These are phyloP conservation scores for Puffinus mauretanicus DNA, from an alignment of 2,113 vertebrate genomes.

Conservation along the genomic window DNA sequence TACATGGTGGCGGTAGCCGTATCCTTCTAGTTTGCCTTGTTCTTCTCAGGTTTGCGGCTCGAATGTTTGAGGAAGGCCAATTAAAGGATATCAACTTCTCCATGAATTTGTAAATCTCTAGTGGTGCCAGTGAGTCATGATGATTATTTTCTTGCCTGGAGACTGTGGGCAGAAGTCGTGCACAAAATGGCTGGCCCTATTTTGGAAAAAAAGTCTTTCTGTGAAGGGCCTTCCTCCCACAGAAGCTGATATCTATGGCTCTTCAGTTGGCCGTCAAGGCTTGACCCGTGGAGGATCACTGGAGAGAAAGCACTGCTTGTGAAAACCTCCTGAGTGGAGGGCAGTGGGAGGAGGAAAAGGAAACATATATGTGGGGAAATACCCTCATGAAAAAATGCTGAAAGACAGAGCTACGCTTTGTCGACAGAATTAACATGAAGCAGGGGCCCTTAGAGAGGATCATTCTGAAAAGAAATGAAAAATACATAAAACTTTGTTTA, in stretches of 20 bases:
- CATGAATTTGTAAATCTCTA: background rate
- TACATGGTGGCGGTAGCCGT: background rate
- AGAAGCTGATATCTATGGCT: background rate
- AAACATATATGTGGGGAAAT: background rate
- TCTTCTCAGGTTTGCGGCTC: background rate
- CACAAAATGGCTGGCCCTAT: background rate
- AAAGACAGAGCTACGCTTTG: slow-evolving; percentile 34
- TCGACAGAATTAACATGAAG: slow-evolving; percentile 63
- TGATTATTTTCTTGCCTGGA: background rate
- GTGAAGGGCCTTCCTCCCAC: background rate
- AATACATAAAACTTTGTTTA: slow-evolving; percentile 82
- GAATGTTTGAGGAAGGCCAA: background rate
- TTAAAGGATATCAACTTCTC: background rate
- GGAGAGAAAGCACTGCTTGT: background rate
- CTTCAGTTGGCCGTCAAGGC: background rate
- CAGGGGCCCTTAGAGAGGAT: slow-evolving; percentile 67
- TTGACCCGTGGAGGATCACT: background rate
- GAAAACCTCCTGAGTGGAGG: background rate
- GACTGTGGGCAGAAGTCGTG: background rate
- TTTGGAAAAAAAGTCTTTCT: background rate
- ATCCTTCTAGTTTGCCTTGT: background rate
- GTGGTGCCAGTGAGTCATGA: background rate
- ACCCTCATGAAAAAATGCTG: background rate
- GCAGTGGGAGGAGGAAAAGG: background rate
- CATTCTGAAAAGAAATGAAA: slow-evolving; percentile 75